Conservation (phyloP, 2,888 invertebrate species). For the Sepioteuthis lessoniana region DNA sequence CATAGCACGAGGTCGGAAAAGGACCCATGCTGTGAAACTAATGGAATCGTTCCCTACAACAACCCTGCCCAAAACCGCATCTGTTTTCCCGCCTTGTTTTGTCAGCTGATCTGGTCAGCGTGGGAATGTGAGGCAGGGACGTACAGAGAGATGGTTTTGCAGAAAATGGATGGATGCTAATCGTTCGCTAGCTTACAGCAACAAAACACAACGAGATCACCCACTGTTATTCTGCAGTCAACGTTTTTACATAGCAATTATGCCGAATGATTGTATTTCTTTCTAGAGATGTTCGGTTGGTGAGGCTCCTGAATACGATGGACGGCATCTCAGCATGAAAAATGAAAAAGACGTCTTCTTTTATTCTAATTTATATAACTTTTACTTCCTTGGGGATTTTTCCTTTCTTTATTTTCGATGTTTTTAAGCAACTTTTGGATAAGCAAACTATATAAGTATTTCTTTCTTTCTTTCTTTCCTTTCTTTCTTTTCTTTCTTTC, state of each 20-base stretch:
- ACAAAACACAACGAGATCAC: not conserved
- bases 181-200: constrained; percentile 15
- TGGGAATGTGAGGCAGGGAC: not conserved
- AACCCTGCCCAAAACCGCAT: not conserved
- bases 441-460: not conserved
- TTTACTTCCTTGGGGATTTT: not conserved
- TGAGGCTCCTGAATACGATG: not conserved
- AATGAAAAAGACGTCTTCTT: not conserved
- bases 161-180: not conserved
- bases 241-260: not conserved
- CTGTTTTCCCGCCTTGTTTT: not conserved
- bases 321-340: not conserved
- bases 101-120: not conserved
- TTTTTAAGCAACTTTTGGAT: not conserved
- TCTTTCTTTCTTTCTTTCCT: not conserved
- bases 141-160: not conserved
- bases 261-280: not conserved
- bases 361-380: not conserved
- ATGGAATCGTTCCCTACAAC: not conserved
- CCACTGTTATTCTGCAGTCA: not conserved
- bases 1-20: constrained; percentile 11
- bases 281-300: not conserved
- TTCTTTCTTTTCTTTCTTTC: not conserved
- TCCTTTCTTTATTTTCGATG: not conserved
- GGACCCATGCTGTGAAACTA: not conserved